Percentiles rank a stretch among this genome's conserved stretches.
Evolutionary conservation across 1,140 invertebrate genomes (phyloP).

Genomic region (Theocolax elegans): DNA sequence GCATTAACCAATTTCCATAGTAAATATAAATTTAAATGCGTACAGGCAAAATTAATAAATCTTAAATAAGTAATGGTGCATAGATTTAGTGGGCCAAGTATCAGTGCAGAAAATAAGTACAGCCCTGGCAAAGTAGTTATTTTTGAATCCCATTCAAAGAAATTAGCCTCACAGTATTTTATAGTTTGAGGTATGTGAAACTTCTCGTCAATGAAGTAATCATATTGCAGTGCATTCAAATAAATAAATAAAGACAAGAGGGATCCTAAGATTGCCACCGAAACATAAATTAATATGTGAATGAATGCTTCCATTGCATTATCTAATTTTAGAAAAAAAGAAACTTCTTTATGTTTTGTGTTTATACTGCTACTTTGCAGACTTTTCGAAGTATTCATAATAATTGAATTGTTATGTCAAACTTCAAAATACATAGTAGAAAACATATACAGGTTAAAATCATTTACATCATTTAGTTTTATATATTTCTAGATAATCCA

Average conservation of each 20-base stretch:
- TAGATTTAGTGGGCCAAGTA: constrained; percentile 72
- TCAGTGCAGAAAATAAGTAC: constrained; percentile 79
- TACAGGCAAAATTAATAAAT: constrained; percentile 79
- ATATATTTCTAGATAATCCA: constrained; percentile 3
- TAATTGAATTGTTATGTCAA: not conserved
- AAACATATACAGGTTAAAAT: no score
- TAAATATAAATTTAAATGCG: constrained; percentile 75
- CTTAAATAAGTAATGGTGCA: constrained; percentile 82
- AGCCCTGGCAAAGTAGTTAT: constrained; percentile 97
- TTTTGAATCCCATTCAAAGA: constrained; percentile 92
- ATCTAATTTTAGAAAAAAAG: not conserved
- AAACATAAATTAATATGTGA: not conserved
- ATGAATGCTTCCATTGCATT: not conserved
- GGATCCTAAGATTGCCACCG: constrained; percentile 38
- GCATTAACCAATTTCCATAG: constrained; percentile 53
- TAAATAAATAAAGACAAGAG: constrained; percentile 54
- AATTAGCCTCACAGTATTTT: constrained; percentile 85
- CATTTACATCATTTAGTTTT: not conserved
- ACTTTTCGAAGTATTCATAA: not conserved
- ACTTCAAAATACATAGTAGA: no score
- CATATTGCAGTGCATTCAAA: constrained; percentile 63
- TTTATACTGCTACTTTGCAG: not conserved
- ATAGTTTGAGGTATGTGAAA: constrained; percentile 94
- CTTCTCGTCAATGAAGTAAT: constrained; percentile 90
- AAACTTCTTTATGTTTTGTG: not conserved